Percentiles rank a stretch among this genome's conserved stretches.
Evolutionary conservation across 2,113 vertebrate species (phyloP).

Genomic region (Numenius arquata): DNA sequence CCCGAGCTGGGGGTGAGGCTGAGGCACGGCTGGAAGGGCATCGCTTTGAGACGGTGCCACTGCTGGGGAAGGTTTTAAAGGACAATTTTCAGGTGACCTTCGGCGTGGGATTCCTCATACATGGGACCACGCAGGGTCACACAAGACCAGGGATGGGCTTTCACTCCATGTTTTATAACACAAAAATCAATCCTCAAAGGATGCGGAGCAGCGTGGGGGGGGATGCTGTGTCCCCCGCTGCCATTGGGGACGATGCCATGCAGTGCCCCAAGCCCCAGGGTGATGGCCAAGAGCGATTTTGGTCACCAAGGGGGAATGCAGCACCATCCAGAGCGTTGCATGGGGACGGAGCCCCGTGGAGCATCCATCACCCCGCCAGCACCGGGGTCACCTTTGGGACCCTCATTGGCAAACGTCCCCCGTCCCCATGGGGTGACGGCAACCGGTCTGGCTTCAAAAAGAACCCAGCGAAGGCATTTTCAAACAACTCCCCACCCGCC

Average conservation of each 20-base stretch:
- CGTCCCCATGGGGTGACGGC: fast-evolving
- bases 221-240: not conserved
- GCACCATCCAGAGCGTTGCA: fast-evolving
- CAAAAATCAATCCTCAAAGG: fast-evolving
- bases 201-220: not conserved
- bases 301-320: fast-evolving
- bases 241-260: fast-evolving
- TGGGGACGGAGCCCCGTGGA: fast-evolving
- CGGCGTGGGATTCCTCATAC: fast-evolving
- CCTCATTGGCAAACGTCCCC: fast-evolving
- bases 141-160: fast-evolving
- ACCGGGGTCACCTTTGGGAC: fast-evolving
- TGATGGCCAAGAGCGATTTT: not conserved
- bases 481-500: not conserved
- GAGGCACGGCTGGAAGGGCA: not conserved
- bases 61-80: not conserved
- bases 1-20: not conserved
- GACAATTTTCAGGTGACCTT: fast-evolving
- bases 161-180: fast-evolving
- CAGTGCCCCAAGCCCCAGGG: fast-evolving
- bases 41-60: fast-evolving
- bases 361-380: fast-evolving
- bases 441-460: not conserved
- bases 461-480: not conserved
- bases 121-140: fast-evolving